Percentiles rank a stretch among this genome's conserved stretches.
Conservation (phyloP, 2,888 invertebrate genomes). For the Tetramorium bicarinatum region DNA sequence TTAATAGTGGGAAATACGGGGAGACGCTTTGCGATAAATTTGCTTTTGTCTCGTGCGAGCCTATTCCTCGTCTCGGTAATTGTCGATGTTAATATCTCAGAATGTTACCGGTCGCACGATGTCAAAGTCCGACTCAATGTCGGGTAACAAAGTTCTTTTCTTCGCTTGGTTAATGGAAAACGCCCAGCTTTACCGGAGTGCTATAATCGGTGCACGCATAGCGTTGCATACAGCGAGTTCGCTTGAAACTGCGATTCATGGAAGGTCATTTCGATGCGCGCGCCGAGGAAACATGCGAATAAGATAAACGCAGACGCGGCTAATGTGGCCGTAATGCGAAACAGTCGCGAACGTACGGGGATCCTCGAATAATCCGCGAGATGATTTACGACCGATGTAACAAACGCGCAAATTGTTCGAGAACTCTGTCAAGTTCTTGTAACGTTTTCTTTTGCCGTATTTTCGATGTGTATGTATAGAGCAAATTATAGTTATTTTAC, state of each 20-base stretch:
- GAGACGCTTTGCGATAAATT: neutral
- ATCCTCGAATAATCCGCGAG: conserved; percentile 26
- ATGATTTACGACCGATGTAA: conserved; percentile 26
- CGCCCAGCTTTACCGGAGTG: conserved; percentile 19
- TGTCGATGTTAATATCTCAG: neutral
- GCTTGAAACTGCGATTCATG: conserved; percentile 43
- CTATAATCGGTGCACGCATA: conserved; percentile 27
- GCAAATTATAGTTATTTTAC: conserved; percentile 3
- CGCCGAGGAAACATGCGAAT: conserved; percentile 33
- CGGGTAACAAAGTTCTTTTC: conserved; percentile 60
- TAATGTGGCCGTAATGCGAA: conserved; percentile 48
- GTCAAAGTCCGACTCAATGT: conserved; percentile 70
- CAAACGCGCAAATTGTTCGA: conserved; percentile 12
- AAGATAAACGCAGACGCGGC: conserved; percentile 44
- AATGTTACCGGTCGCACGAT: neutral
- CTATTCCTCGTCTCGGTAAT: neutral
- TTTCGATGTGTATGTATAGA: neutral
- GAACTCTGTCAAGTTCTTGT: neutral
- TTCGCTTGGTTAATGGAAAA: conserved; percentile 53
- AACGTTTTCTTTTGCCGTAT: neutral
- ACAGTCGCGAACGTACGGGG: conserved; percentile 33
- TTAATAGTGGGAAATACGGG: neutral
- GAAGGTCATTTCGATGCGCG: conserved; percentile 35
- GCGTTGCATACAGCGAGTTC: neutral
- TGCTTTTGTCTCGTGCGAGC: neutral